Evolutionary conservation across 2,888 invertebrate species (phyloP), one percentile per base, ranked within the genome.

Genomic region (Pomacea canaliculata): DNA sequence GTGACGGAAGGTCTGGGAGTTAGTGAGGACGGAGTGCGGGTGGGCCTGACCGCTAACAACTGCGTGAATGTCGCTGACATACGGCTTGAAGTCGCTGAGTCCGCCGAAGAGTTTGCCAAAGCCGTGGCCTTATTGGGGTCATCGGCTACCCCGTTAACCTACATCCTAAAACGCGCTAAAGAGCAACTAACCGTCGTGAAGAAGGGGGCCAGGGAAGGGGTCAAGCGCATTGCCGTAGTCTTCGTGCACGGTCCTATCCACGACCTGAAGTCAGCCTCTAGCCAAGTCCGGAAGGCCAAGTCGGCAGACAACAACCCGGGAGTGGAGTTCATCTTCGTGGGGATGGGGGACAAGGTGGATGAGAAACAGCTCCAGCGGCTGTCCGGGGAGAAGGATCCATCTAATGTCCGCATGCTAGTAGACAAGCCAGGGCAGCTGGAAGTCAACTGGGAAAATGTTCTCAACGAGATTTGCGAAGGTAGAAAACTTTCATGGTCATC

Each of bases 181-280:
- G 3, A 46, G 19, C 27, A 67, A 13, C 60, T 76, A 19, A 76
- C 76, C 19, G 19, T 12, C 4, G 60, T 27, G 37, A 7, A 18
- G 19, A 18, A 56, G n/a, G 65, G 37, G n/a, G 63, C 27, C 46
- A 46, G 59, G 59, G 46, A 49, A 13, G n/a, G 48, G n/a, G 49
- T 68, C 23, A 60, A 63, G 23, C 60, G 72, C n/a, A 23, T 76
- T 60, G 63, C 69, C 18, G 76, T 76, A 18, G 69, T 76, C 10
- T 62, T 71, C 51, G 69, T 69, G 27, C 71, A 72, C 69, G 76
- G 76, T 23, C 76, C 72, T 49, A 72, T 76, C 68, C 13, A 13
- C 49, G 76, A 76, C 69, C 46, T 76, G 49, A 76, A 68, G 46
- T 62, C 12, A 37, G 68, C 72, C 10, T 18, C 69, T 18, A 18